Evolutionary conservation across 1,140 invertebrate genomes (phyloP), one percentile per base, ranked within the genome.

Genomic region (Calliphora vicina): DNA sequence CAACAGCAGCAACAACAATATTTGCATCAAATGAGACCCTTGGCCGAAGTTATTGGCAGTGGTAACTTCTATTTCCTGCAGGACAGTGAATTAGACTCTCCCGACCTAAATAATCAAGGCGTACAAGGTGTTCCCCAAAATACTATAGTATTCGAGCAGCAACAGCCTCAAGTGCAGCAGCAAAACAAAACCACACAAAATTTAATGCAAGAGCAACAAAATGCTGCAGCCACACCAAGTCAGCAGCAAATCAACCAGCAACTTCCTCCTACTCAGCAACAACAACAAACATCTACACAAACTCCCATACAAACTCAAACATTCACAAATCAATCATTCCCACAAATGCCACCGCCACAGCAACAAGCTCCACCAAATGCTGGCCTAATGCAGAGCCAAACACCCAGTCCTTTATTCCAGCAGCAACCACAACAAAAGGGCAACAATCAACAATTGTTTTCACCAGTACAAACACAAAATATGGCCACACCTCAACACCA

Each of bases 251-350:
- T 9, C 1, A 81, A 84, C 17, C 80, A 84, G 20, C 80, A 81
- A 20, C 35, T 35, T 80, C 15, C 80, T n/a, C 25, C 71, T 27
- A 29, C 29, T 12, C 74, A 76, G 29, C 72, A 15, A 94, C 95
- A 87, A 85, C 94, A n/a, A 95, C 83, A 80, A 61, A 95, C 89
- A n/a, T 57, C 45, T 17, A 95, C 89, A 20, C 50, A 84, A 27
- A 86, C 86, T 71, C 84, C 94, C 26, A 96, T 96, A 86, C 94
- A 94, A 12, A 93, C 94, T 8, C 94, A 96, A 89, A 96, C 95
- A 29, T 96, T 95, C 86, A 96, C 95, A 35, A 96, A 96, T 91
- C 95, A 96, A 86, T 94, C 93, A 83, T 96, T 94, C 85, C 91
- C 92, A 35, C 90, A 91, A 26, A 91, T 89, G 81, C 86, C 91